These are phyloP conservation scores for Synanthedon andrenaeformis DNA, from an alignment of 2,888 invertebrate species.

Conservation along the genomic window DNA sequence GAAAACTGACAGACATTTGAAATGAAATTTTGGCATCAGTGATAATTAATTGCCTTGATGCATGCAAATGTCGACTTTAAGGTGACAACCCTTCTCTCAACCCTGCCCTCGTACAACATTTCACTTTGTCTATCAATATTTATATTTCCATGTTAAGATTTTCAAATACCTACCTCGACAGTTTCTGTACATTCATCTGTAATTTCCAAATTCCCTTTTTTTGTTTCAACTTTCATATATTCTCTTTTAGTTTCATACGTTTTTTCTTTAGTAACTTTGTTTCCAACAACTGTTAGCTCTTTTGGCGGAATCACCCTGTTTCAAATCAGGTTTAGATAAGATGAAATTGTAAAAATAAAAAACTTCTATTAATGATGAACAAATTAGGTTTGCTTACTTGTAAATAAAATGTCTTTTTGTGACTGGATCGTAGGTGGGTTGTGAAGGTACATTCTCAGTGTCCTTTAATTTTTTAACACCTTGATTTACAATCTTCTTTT, in stretches of 20 bases:
- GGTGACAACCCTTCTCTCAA: too few relatives aligned
- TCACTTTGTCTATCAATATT: too few relatives aligned
- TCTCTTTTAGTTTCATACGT: constrained; percentile 6
- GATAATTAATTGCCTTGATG: too few relatives aligned
- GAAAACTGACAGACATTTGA: too few relatives aligned
- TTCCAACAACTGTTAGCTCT: constrained; percentile 48
- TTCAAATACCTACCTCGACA: neutral
- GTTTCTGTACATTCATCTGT: neutral
- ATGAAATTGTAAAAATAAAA: too few relatives aligned
- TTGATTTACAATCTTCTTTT: constrained; percentile 57
- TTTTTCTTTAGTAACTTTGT: constrained; percentile 33
- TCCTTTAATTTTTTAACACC: constrained; percentile 51
- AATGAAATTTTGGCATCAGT: too few relatives aligned
- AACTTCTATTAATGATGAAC: too few relatives aligned
- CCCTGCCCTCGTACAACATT: too few relatives aligned
- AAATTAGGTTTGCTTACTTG: constrained; percentile 31
- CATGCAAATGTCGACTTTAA: too few relatives aligned
- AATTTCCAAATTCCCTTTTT: constrained; percentile 1
- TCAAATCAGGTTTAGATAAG: too few relatives aligned
- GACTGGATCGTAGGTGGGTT: constrained; percentile 51
- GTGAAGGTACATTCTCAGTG: constrained; percentile 37
- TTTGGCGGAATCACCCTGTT: constrained; percentile 51
- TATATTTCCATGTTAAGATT: too few relatives aligned
- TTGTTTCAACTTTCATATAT: neutral
- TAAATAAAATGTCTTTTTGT: constrained; percentile 55